phyloP scores from a whole-genome alignment of 2,797 vertebrate species.

The Anabas testudineus region DNA sequence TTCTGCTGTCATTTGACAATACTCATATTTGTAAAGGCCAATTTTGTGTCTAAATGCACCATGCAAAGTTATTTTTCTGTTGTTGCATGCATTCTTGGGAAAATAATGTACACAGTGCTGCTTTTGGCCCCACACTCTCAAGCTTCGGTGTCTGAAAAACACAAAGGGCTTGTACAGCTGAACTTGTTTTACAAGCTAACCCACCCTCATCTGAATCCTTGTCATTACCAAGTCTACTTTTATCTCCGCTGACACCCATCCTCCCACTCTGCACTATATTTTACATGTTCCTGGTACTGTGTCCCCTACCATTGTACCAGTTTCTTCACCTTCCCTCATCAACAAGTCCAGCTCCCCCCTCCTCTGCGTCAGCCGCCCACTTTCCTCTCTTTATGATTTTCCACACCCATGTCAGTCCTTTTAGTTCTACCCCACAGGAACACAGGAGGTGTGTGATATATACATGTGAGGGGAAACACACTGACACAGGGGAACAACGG shows the following conservation, averaged over 20 bases:
- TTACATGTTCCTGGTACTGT: conserved; percentile 34
- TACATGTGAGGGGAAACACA: conserved; percentile 50
- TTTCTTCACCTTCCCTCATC: conserved; percentile 53
- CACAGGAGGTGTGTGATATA: conserved; percentile 68
- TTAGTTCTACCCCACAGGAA: conserved; percentile 41
- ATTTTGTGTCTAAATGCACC: no score
- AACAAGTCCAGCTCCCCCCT: conserved; percentile 43
- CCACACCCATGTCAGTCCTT: conserved; percentile 56
- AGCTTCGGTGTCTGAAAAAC: conserved; percentile 1
- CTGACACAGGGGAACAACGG: conserved; percentile 63
- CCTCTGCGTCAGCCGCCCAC: conserved; percentile 38
- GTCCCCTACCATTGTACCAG: conserved; percentile 25
- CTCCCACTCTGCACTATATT: conserved; percentile 42
- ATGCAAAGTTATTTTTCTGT: background rate
- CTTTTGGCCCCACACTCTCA: background rate
- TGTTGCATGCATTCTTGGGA: background rate
- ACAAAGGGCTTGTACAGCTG: conserved; percentile 8
- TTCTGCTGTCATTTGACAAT: no score
- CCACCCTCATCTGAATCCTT: conserved; percentile 40
- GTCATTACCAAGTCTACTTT: conserved; percentile 47
- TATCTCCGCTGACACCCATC: conserved; percentile 46
- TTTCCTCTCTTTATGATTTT: conserved; percentile 48
- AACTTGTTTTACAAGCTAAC: conserved; percentile 36
- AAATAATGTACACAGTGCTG: background rate
- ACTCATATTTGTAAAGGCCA: no score